phyloP scores from a whole-genome alignment of 2,797 vertebrate species.

The Karalla daura region DNA sequence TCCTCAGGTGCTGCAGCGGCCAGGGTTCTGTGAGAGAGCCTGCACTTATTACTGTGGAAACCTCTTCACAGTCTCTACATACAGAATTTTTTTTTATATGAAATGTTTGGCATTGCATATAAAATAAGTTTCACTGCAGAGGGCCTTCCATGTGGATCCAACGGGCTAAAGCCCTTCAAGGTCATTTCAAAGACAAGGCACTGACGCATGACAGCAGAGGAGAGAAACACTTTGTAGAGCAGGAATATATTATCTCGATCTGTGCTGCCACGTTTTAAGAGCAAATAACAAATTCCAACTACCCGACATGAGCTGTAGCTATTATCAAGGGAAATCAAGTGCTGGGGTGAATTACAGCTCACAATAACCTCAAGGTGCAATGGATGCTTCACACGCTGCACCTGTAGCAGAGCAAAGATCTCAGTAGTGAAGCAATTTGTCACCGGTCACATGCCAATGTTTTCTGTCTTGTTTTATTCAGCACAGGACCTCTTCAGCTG shows the following conservation, averaged over 20 bases:
- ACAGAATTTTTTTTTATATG: background rate
- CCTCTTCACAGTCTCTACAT: conserved; percentile 27
- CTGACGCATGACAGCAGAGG: conserved; percentile 26
- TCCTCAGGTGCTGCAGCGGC: conserved; percentile 2
- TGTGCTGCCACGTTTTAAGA: conserved; percentile 42
- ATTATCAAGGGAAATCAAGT: conserved; percentile 63
- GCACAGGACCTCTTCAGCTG: conserved; percentile 43
- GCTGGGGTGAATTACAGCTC: conserved; percentile 45
- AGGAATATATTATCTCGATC: conserved; percentile 54
- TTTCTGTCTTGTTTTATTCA: conserved; percentile 66
- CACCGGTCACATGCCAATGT: conserved; percentile 43
- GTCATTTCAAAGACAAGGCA: conserved; percentile 56
- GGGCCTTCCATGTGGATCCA: conserved; percentile 21
- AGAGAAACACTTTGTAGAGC: conserved; percentile 25
- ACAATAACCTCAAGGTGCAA: conserved; percentile 55
- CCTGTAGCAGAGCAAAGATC: conserved; percentile 49
- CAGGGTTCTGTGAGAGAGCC: conserved; percentile 1
- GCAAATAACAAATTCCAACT: conserved; percentile 42
- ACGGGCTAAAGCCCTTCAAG: conserved; percentile 54
- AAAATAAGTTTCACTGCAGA: conserved; percentile 55
- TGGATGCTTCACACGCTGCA: conserved; percentile 40
- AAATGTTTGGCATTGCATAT: conserved; percentile 46
- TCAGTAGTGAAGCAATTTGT: conserved; percentile 52
- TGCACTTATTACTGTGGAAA: conserved; percentile 11
- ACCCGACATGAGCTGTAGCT: conserved; percentile 21